Evolutionary conservation across 2,888 invertebrate genomes (phyloP).

Genomic region (Xanthia icteritia): DNA sequence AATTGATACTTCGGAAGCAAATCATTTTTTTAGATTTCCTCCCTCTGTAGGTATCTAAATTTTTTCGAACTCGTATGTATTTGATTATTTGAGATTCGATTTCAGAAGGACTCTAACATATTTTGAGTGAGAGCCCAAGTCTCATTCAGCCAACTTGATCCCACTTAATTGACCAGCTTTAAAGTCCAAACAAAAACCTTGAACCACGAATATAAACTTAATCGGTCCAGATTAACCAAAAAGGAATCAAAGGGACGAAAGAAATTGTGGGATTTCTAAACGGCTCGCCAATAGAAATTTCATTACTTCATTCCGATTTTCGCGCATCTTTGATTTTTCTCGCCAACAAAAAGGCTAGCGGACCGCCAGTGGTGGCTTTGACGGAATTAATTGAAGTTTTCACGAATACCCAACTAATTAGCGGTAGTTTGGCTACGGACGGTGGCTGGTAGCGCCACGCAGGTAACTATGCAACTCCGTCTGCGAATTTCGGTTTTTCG

Average conservation of each 20-base stretch:
- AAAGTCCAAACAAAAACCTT: constrained; percentile 28
- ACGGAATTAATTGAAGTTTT: constrained; percentile 86
- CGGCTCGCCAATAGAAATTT: constrained; percentile 77
- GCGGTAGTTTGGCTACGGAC: constrained; percentile 73
- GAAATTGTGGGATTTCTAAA: constrained; percentile 72
- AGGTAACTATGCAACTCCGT: constrained; percentile 66
- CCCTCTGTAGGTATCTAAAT: neutral
- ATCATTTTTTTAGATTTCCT: neutral
- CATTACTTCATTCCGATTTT: constrained; percentile 79
- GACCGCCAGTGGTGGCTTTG: constrained; percentile 76
- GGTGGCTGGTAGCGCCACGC: constrained; percentile 59
- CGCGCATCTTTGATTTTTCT: constrained; percentile 78
- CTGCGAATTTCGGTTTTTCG: constrained; percentile 67
- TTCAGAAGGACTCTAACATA: neutral
- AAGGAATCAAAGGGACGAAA: constrained; percentile 64
- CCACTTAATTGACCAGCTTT: constrained; percentile 8
- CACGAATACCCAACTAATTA: constrained; percentile 84
- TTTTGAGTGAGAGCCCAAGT: neutral
- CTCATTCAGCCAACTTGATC: neutral
- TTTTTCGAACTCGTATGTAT: neutral
- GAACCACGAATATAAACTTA: constrained; percentile 55
- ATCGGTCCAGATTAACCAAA: constrained; percentile 60
- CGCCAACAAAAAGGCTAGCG: constrained; percentile 72
- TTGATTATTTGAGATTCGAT: neutral
- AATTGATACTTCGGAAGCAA: constrained; percentile 19